Evolutionary conservation across 2,797 vertebrate species (phyloP).

Genomic region (Gallirallus australis): DNA sequence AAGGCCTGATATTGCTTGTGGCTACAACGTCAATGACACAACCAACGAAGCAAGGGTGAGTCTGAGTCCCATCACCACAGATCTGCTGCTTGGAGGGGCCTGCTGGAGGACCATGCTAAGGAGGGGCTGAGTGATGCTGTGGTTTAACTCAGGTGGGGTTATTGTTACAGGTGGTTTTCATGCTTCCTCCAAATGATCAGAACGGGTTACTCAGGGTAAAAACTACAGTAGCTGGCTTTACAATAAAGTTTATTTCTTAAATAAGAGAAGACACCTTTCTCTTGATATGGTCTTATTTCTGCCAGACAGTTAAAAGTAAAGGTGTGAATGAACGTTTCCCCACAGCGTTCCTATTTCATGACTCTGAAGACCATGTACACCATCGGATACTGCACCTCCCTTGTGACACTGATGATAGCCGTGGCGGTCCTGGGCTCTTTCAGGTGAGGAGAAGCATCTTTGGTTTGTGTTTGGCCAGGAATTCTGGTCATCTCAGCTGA

Average conservation of each 20-base stretch:
- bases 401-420: constrained; percentile 86
- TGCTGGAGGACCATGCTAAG: not conserved
- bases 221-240: not conserved
- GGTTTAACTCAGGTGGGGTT: not conserved
- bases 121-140: not conserved
- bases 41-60: constrained; percentile 73
- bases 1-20: constrained; percentile 83
- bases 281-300: not conserved
- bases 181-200: not conserved
- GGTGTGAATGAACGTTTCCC: constrained; percentile 8
- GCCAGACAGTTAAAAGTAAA: not conserved
- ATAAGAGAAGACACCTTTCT: not conserved
- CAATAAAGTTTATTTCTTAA: not conserved
- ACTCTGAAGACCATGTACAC: constrained; percentile 93
- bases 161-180: not conserved
- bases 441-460: constrained; percentile 80
- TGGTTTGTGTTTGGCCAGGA: not conserved
- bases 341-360: constrained; percentile 85
- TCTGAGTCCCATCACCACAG: not conserved
- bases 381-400: constrained; percentile 87
- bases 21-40: constrained; percentile 79
- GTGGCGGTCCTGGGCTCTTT: constrained; percentile 87
- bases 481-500: not conserved
- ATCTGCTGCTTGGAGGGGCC: not conserved
- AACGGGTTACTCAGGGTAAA: not conserved